Percentiles rank a stretch among this genome's conserved stretches.
Evolutionary conservation across 2,888 invertebrate genomes (phyloP).

Genomic region (Troides oblongomaculatus): DNA sequence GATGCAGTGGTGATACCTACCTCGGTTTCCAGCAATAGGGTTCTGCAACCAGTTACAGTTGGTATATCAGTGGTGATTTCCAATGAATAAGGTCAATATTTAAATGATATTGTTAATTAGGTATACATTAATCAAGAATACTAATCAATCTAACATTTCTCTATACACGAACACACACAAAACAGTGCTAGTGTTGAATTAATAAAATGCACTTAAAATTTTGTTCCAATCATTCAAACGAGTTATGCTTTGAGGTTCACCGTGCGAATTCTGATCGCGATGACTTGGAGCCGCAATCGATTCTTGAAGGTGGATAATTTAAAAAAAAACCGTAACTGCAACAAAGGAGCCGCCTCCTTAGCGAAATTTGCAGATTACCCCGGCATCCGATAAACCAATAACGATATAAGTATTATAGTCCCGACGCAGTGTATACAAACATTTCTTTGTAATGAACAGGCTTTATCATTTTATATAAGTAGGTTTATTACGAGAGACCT

Average conservation of each 20-base stretch:
- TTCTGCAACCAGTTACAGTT: no score
- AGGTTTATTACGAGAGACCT: neutral
- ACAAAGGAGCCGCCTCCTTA: slow-evolving; percentile 70
- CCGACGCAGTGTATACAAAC: slow-evolving; percentile 30
- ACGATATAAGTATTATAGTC: slow-evolving; percentile 51
- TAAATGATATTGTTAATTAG: neutral
- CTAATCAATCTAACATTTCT: slow-evolving; percentile 2
- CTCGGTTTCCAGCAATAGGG: no score
- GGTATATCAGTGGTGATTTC: no score
- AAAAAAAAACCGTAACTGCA: slow-evolving; percentile 55
- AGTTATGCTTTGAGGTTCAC: slow-evolving; percentile 68
- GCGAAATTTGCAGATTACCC: slow-evolving; percentile 74
- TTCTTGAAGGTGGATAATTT: slow-evolving; percentile 66
- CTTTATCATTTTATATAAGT: neutral
- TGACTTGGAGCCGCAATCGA: slow-evolving; percentile 57
- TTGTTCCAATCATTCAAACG: slow-evolving; percentile 49
- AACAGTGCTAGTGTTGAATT: slow-evolving; percentile 25
- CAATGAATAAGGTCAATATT: neutral
- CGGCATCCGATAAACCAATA: slow-evolving; percentile 76
- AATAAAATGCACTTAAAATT: slow-evolving; percentile 42
- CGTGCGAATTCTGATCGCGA: slow-evolving; percentile 68
- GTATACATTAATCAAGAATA: neutral
- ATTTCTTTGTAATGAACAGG: neutral
- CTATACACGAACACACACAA: slow-evolving; percentile 31
- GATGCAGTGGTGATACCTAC: no score